These are phyloP conservation scores for Chrysaora quinquecirrha DNA, from an alignment of 30 jellyfish, hydroid and myxozoan genomes.

Conservation along the genomic window DNA sequence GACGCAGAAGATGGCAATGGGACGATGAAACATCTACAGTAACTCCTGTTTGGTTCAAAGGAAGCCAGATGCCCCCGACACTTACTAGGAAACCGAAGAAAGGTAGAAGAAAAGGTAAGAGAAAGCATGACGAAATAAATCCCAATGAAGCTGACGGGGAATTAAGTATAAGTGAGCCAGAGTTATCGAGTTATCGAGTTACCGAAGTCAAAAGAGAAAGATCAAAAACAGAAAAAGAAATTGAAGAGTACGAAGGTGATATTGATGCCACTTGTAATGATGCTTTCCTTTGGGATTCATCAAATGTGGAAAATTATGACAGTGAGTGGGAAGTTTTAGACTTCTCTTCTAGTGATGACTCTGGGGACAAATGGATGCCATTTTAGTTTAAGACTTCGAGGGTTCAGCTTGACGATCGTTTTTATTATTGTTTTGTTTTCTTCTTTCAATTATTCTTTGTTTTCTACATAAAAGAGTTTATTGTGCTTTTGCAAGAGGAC, in stretches of 20 bases:
- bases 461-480: background rate
- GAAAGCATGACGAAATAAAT: conserved; percentile 5
- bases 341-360: conserved; percentile 11
- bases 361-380: conserved; percentile 15
- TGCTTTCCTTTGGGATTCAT: background rate
- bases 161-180: background rate
- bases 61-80: background rate
- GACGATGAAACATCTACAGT: conserved; percentile 6
- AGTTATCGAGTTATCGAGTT: no score
- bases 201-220: background rate
- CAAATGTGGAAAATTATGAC: conserved; percentile 7
- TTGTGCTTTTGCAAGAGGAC: conserved; percentile 12
- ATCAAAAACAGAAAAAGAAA: background rate
- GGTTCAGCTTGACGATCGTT: background rate
- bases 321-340: conserved; percentile 10
- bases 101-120: conserved; percentile 1
- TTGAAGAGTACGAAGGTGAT: background rate
- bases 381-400: conserved; percentile 1
- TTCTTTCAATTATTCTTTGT: background rate
- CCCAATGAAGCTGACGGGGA: conserved; percentile 1
- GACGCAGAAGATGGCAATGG: conserved; percentile 12
- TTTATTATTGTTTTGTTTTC: conserved; percentile 11
- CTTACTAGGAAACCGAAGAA: conserved; percentile 13
- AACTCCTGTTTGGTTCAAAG: background rate
- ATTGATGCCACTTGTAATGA: background rate